Evolutionary conservation across 2,797 vertebrate genomes (phyloP), one percentile per base, ranked within the genome.

Genomic region (Gymnothorax javanicus): DNA sequence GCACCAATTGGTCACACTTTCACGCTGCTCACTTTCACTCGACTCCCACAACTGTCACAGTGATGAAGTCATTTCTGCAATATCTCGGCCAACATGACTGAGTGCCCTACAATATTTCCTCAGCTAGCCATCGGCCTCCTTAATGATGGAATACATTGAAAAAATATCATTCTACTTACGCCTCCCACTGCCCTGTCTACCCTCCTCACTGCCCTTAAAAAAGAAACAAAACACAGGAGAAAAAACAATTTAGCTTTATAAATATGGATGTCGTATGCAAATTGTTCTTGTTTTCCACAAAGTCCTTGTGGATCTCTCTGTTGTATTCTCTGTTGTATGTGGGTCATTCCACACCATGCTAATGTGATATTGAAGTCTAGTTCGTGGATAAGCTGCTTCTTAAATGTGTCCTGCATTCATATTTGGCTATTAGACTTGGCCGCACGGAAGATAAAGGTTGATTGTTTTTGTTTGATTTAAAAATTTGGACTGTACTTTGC

Each of bases 1-100:
- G 94, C 95, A 95, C 94, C 95, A 95, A 96, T 96, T 95, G 95
- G 96, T 96, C 95, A 96, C 94, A 96, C 94, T 96, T 95, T 95
- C 93, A 94, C 95, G 96, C 93, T 94, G 93, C 94, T 95, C 94
- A 94, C 96, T 96, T 96, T 95, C 95, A 95, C 94, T 95, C 95
- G 93, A 96, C 94, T 95, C 94, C 94, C 67, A 62, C 92, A 94
- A 91, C 95, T 87, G 92, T 96, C 95, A 95, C 94, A 93, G 95
- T 92, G 93, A 96, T 96, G 33, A 43, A 43, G 33, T 43, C 33
- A 1, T 43, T 43, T 43, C 33, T 43, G 33, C 33, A 43, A 43
- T 43, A 43, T 43, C 33, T 43, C 33, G 33, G 33, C 33, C 33
- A 43, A 43, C 33, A 2, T 43, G 33, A 43, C 33, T 43, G 33